These are phyloP conservation scores for Helleia helle DNA, from an alignment of 2,888 invertebrate genomes.

Conservation along the genomic window DNA sequence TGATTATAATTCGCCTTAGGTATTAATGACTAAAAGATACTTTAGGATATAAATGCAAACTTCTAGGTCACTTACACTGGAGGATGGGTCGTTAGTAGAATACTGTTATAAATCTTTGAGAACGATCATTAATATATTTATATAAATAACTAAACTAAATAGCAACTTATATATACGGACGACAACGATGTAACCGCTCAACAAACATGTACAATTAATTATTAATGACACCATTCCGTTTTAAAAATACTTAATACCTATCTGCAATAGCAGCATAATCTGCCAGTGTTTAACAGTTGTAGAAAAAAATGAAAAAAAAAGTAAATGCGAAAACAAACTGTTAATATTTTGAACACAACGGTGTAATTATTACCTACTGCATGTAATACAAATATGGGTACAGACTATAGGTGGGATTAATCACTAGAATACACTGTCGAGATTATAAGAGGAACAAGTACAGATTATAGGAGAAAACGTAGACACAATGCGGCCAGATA, in stretches of 20 bases:
- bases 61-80: conserved; percentile 30
- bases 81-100: conserved; percentile 29
- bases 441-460: too few species aligned
- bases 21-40: conserved; percentile 15
- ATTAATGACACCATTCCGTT: conserved; percentile 33
- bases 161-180: conserved; percentile 26
- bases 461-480: too few species aligned
- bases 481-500: too few species aligned
- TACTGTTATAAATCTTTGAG: conserved; percentile 40
- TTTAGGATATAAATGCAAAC: conserved; percentile 36
- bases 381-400: conserved; percentile 31
- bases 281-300: conserved; percentile 31
- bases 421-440: conserved; percentile 42
- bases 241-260: conserved; percentile 34
- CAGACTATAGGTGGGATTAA: conserved; percentile 51
- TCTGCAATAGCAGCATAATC: conserved; percentile 38
- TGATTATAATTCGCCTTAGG: conserved; percentile 17
- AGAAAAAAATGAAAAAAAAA: conserved; percentile 24
- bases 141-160: conserved; percentile 27
- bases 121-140: conserved; percentile 24
- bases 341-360: conserved; percentile 40
- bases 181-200: conserved; percentile 5
- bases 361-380: conserved; percentile 25
- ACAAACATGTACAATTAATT: conserved; percentile 26
- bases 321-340: conserved; percentile 39